These are phyloP conservation scores for Aphaenogaster rudis DNA, from an alignment of 1,140 invertebrate genomes.

Conservation along the genomic window DNA sequence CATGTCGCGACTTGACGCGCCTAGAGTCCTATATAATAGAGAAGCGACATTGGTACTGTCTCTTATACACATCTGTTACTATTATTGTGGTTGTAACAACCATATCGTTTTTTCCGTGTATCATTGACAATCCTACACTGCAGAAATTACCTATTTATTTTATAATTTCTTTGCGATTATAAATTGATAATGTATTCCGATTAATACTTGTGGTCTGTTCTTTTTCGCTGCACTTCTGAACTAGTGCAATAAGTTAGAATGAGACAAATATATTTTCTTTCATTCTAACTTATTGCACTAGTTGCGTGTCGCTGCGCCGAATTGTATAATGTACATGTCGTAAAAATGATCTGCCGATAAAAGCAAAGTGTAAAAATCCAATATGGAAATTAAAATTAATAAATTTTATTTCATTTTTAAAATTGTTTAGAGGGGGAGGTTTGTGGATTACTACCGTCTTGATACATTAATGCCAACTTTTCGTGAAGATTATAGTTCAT, in stretches of 20 bases:
- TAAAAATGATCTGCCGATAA: conserved; percentile 5
- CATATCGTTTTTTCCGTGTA: no score
- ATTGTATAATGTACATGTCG: neutral
- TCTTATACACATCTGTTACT: no score
- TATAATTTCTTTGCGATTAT: neutral
- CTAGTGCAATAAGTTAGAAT: no score
- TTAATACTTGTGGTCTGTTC: neutral
- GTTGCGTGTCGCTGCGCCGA: neutral
- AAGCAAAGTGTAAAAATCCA: neutral
- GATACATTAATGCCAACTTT: no score
- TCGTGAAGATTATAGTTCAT: no score
- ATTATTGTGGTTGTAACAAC: no score
- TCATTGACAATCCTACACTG: neutral
- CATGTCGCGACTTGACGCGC: no score
- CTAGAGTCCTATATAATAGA: no score
- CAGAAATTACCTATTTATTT: neutral
- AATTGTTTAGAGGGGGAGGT: neutral
- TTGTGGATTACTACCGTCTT: no score
- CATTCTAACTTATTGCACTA: neutral
- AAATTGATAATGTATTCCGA: neutral
- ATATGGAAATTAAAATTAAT: conserved; percentile 16
- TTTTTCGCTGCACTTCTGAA: no score
- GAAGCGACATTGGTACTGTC: no score
- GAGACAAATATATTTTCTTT: no score
- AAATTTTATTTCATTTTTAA: conserved; percentile 26